These are phyloP conservation scores for Probosciger aterrimus DNA, from an alignment of 2,113 vertebrate species.

Conservation along the genomic window DNA sequence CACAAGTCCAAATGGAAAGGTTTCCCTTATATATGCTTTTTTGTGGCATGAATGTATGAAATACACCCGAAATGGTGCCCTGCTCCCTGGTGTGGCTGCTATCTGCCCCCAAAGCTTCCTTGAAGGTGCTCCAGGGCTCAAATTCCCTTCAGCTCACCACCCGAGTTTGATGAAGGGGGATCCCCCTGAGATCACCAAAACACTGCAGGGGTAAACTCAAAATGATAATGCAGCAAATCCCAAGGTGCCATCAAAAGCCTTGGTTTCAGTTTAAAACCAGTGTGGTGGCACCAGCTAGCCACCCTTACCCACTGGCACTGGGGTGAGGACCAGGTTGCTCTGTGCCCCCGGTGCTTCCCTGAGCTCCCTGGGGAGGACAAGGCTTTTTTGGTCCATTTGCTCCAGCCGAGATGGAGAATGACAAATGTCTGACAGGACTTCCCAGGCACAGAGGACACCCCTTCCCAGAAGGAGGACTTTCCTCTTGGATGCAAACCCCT, in stretches of 20 bases:
- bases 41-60: not conserved
- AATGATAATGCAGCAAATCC: not conserved
- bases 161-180: not conserved
- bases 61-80: rapidly evolving
- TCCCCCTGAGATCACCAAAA: rapidly evolving
- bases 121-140: not conserved
- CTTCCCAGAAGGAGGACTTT: not conserved
- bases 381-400: not conserved
- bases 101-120: not conserved
- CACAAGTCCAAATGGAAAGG: not conserved
- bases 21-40: not conserved
- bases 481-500: not conserved
- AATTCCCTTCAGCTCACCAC: not conserved
- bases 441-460: not conserved
- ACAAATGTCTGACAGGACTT: not conserved
- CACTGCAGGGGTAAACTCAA: rapidly evolving
- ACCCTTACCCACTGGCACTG: not conserved
- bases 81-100: not conserved
- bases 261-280: not conserved
- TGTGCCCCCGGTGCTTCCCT: not conserved
- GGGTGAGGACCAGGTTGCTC: not conserved
- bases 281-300: not conserved
- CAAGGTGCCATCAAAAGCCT: not conserved
- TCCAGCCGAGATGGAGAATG: not conserved
- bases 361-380: not conserved